A percentile compares a stretch with the other conserved stretches of the same genome.
phyloP scores from a whole-genome alignment of 92 coral and sea anemone species.

The Palythoa grandiflora region DNA sequence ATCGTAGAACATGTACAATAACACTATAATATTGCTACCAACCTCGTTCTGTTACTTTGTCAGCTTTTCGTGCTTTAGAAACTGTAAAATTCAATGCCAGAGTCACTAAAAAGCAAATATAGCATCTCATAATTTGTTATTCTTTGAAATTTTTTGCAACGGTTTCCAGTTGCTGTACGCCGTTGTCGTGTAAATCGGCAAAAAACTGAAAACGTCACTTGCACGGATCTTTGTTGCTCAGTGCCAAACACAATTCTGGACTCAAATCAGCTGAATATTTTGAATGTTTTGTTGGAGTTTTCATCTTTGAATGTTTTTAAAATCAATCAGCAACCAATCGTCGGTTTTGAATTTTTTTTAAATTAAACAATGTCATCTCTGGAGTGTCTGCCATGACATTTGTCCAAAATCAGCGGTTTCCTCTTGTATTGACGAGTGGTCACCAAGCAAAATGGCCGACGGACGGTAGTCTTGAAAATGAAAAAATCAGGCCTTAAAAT shows the following conservation, averaged over 20 bases:
- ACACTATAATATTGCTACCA: neutral
- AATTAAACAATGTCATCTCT: neutral
- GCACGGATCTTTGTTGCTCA: neutral
- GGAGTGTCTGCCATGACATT: neutral
- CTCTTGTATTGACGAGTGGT: slow-evolving; percentile 43
- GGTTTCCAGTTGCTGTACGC: neutral
- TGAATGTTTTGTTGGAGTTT: neutral
- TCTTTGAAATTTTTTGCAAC: neutral
- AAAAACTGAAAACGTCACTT: neutral
- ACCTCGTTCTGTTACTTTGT: neutral
- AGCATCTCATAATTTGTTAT: neutral
- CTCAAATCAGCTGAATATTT: neutral
- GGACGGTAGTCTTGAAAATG: slow-evolving; percentile 18
- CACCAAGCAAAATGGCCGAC: slow-evolving; percentile 68
- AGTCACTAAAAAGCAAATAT: neutral
- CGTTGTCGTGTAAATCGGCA: neutral
- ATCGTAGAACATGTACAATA: too few relatives aligned
- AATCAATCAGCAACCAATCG: neutral
- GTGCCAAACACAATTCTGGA: neutral
- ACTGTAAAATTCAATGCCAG: neutral
- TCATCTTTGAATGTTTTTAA: neutral
- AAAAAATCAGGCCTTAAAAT: neutral
- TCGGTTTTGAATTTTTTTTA: neutral
- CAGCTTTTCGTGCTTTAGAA: neutral
- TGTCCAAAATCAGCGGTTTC: slow-evolving; percentile 26